phyloP scores from a whole-genome alignment of 2,888 invertebrate species.

The Zaprionus bogoriensis region DNA sequence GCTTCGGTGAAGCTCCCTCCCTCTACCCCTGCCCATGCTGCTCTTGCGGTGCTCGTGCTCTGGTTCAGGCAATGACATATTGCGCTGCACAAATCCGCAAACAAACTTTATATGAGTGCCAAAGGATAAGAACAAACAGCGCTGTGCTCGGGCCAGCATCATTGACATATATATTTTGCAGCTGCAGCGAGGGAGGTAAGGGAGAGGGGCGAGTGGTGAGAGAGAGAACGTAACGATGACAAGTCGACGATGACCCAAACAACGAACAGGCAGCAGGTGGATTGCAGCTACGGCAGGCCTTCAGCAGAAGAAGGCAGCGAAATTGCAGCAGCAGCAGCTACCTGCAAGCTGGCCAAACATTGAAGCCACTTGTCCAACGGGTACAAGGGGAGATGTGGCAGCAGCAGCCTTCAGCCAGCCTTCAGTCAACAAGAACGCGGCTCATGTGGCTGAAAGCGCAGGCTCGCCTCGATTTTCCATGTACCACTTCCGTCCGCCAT shows the following conservation, averaged over 20 bases:
- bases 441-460: conserved; percentile 19
- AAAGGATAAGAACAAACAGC: conserved; percentile 75
- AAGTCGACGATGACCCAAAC: conserved; percentile 16
- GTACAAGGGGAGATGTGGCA: background rate
- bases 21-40: background rate
- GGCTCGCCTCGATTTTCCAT: conserved; percentile 1
- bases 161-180: conserved; percentile 70
- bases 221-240: conserved; percentile 4
- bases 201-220: background rate
- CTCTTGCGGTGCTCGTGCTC: conserved; percentile 1
- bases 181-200: conserved; percentile 2
- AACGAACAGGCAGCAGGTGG: background rate
- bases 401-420: conserved; percentile 22
- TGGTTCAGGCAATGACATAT: conserved; percentile 72
- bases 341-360: conserved; percentile 56
- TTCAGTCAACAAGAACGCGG: conserved; percentile 47
- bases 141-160: conserved; percentile 46
- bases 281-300: background rate
- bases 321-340: background rate
- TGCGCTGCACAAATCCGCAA: conserved; percentile 78
- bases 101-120: conserved; percentile 77
- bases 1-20: background rate
- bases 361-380: conserved; percentile 64
- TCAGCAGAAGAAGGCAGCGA: too few species aligned
- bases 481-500: conserved; percentile 1